Evolutionary conservation across 2,797 vertebrate species (phyloP), one percentile per base, ranked within the genome.

Genomic region (Thripadectes ignobilis): DNA sequence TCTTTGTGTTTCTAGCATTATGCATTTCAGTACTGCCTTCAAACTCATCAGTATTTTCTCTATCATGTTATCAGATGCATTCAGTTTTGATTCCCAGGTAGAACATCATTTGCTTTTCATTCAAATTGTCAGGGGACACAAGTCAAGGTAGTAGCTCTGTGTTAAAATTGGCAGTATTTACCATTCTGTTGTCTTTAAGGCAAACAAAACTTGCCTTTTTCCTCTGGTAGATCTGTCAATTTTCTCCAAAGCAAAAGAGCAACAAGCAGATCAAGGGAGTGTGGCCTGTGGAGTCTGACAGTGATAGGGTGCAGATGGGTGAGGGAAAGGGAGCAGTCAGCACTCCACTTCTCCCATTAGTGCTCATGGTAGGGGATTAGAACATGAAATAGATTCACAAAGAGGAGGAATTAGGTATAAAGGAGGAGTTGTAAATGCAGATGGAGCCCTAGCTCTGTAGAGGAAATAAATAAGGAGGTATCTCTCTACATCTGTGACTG

Each of bases 1-100:
- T 38, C 43, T 74, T 91, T 95, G 78, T 85, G 48, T 91, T 94
- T 95, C 71, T 92, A 89, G 84, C 84, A 92, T 93, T 94, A 77
- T 61, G 77, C 83, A 95, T 91, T 95, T 95, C 95, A 93, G 80
- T 96, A 89, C 92, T 93, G 88, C 93, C 59, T 96, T 96, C 91
- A 91, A 95, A 95, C 86, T 91, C 87, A 91, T 54, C 34, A 72
- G 45, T 88, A 34, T 95, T 92, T 92, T 87, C 41, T 79, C 92
- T 89, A 38, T 36, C 67, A 85, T 73, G 36, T 5, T 91, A 59
- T 78, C 87, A 82, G 74, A 59, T 7, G 8, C 72, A 67, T 69
- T 82, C 45, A 76, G 59, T 86, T 91, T 76, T 90, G 29, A 59
- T 80, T 94, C 51, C 61, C n/a, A 67, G 61, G 23, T 41, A 91